These are phyloP conservation scores for Philantomba maxwellii DNA, from an alignment of 2,113 vertebrate species.

Conservation along the genomic window DNA sequence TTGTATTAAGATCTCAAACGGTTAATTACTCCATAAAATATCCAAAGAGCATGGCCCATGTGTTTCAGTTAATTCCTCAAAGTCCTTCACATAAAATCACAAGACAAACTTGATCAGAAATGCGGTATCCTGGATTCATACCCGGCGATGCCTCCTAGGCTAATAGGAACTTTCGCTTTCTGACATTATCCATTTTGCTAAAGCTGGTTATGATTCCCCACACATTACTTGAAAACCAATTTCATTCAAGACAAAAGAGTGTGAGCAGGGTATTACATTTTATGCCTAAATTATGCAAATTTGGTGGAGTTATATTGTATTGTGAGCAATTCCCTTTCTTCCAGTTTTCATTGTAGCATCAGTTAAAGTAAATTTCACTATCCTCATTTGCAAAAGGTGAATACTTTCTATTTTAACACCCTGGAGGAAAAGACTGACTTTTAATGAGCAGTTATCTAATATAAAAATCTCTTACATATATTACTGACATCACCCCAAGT, in stretches of 20 bases:
- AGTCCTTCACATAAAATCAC: not conserved
- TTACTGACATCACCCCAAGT: constrained; percentile 56
- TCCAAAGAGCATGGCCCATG: not conserved
- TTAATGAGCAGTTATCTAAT: constrained; percentile 53
- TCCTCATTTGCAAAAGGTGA: constrained; percentile 55
- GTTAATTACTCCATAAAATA: not conserved
- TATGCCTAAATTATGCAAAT: constrained; percentile 68
- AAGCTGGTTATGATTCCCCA: constrained; percentile 66
- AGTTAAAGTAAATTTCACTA: constrained; percentile 64
- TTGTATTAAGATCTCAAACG: not conserved
- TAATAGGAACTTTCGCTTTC: constrained; percentile 60
- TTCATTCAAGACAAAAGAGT: constrained; percentile 72
- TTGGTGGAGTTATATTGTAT: constrained; percentile 60
- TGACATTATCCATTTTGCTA: constrained; percentile 64
- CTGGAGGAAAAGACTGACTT: constrained; percentile 56
- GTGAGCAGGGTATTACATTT: constrained; percentile 66
- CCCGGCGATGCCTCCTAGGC: not conserved
- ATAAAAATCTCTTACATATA: constrained; percentile 58
- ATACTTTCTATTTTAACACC: constrained; percentile 69
- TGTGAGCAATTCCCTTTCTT: constrained; percentile 61
- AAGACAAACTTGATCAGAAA: not conserved
- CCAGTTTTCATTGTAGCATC: constrained; percentile 57
- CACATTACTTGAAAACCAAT: constrained; percentile 70
- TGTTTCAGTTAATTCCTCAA: not conserved
- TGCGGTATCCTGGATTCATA: not conserved